Evolutionary conservation across 2,797 vertebrate genomes (phyloP), one percentile per base, ranked within the genome.

Genomic region (Urocyon cinereoargenteus): DNA sequence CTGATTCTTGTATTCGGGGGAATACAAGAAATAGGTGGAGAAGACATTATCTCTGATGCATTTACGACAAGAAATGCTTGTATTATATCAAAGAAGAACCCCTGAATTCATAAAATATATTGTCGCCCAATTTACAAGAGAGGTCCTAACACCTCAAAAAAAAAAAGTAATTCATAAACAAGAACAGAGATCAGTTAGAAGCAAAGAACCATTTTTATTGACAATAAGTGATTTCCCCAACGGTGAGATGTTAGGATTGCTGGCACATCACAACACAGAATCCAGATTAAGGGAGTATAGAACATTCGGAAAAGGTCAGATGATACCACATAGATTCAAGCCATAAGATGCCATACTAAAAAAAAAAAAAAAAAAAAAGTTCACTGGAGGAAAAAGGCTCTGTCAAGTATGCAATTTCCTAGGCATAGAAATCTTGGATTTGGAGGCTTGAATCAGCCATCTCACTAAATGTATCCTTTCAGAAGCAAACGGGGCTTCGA

Each of bases 121-220:
- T 40, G 2, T 59, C 36, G 45, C 28, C 16, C 26, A 24, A 3
- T 86, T 73, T 62, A 73, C 79, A 86, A 86, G 24, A 86, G 6
- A 36, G 4, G 0, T 16, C 18, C 49, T 73, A 28, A 45, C 2
- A 18, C 8, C 3, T 4, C 1, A 66, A 53, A 68, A 59, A 51
- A 66, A 83, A 62, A 45, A 21, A 68, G 1, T 16, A 90, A 78
- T 84, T 94, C 9, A 21, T 21, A 90, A 88, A 5, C 26, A 81
- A 97, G 66, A 18, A 81, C 64, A n/a, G 31, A n/a, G 18, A 36
- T n/a, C 53, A 70, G 2, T 53, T 81, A 61, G 22, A 79, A 77
- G 19, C 3, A 22, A 81, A 70, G 28, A 49, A 6, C 1, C 0
- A 79, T 16, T 86, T 97, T 96, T 96, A 96, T 91, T 96, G 53